Percentiles rank a stretch among this genome's conserved stretches.
Conservation (phyloP, 2,797 vertebrate species). For the Clarias platycephalus region DNA sequence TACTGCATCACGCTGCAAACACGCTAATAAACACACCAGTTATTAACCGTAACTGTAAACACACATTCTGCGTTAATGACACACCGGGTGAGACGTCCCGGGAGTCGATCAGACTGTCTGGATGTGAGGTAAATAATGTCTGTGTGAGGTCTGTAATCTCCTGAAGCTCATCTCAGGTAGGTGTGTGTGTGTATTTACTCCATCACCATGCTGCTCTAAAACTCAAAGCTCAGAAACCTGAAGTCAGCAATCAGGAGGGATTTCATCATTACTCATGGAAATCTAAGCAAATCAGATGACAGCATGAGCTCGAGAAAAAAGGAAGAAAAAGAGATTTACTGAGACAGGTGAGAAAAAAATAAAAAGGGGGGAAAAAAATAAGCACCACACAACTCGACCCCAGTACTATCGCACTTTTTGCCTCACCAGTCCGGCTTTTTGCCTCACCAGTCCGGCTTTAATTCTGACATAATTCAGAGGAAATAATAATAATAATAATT, state of each 20-base stretch:
- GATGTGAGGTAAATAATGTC: constrained; percentile 38
- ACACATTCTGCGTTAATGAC: constrained; percentile 33
- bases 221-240: not conserved
- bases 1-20: constrained; percentile 33
- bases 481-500: no score
- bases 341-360: no score
- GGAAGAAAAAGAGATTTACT: no score
- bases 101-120: constrained; percentile 27
- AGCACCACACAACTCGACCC: no score
- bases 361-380: no score
- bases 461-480: no score
- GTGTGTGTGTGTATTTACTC: constrained; percentile 30
- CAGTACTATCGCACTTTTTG: no score
- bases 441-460: no score
- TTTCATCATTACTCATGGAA: not conserved
- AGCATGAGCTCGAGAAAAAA: not conserved
- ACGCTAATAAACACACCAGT: not conserved
- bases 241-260: not conserved
- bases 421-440: no score
- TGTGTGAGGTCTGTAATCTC: constrained; percentile 54
- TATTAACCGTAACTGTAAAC: constrained; percentile 7
- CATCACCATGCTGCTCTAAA: not conserved
- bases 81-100: constrained; percentile 19
- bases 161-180: constrained; percentile 20
- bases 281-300: not conserved